Evolutionary conservation across 1,140 invertebrate genomes (phyloP).

Genomic region (Coelopa frigida): DNA sequence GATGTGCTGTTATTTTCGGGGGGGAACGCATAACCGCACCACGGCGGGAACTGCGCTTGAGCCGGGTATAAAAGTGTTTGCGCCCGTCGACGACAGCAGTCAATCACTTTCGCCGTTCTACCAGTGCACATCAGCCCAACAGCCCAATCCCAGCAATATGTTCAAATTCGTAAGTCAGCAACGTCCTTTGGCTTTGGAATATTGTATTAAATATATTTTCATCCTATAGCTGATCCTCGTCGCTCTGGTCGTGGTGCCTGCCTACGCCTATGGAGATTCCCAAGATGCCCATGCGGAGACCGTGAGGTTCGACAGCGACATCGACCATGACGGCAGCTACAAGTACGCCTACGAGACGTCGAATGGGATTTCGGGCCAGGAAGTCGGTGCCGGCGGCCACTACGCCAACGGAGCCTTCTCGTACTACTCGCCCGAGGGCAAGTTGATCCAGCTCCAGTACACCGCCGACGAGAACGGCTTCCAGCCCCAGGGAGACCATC

Average conservation of each 20-base stretch:
- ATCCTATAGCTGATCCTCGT: conserved; percentile 22
- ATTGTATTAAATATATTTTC: not conserved
- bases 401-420: conserved; percentile 34
- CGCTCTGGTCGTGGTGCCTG: conserved; percentile 23
- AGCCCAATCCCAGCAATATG: conserved; percentile 28
- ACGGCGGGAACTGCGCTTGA: too few species aligned
- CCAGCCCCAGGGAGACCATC: conserved; percentile 48
- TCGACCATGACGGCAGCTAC: conserved; percentile 47
- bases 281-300: conserved; percentile 1
- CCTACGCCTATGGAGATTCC: conserved; percentile 16
- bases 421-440: conserved; percentile 42
- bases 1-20: too few species aligned
- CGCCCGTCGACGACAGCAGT: too few species aligned
- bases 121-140: conserved; percentile 13
- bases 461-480: conserved; percentile 57
- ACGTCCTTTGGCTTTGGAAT: not conserved
- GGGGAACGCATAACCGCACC: too few species aligned
- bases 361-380: conserved; percentile 55
- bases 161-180: conserved; percentile 40
- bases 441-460: conserved; percentile 48
- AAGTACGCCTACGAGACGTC: conserved; percentile 51
- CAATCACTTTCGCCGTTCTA: conserved; percentile 18
- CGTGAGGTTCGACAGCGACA: conserved; percentile 4
- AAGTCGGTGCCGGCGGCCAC: conserved; percentile 46
- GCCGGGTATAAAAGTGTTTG: too few species aligned